phyloP scores from a whole-genome alignment of 2,888 invertebrate genomes.

The Chorisops tibialis region DNA sequence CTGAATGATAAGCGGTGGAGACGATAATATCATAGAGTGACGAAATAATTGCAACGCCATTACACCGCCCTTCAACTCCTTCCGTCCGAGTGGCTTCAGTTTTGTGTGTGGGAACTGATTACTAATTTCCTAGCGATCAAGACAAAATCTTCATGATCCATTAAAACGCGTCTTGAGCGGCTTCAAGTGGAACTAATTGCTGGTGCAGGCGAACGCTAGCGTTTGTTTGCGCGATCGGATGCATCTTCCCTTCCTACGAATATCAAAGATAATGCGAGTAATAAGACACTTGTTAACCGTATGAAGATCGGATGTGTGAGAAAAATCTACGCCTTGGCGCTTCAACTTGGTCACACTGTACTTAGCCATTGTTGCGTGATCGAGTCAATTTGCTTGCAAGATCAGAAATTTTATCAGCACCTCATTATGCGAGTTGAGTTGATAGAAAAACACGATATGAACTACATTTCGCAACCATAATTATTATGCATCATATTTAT shows the following conservation, averaged over 20 bases:
- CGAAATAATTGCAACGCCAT: conserved; percentile 14
- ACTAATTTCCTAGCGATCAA: conserved; percentile 11
- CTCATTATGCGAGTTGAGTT: conserved; percentile 3
- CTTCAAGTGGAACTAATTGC: conserved; percentile 27
- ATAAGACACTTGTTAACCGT: too few relatives aligned
- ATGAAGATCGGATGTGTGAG: background rate
- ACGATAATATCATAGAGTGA: too few relatives aligned
- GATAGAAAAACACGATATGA: conserved; percentile 8
- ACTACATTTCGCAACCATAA: too few relatives aligned
- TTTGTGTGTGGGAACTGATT: conserved; percentile 23
- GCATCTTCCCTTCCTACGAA: background rate
- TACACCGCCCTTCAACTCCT: background rate
- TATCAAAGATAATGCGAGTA: background rate
- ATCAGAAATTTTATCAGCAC: background rate
- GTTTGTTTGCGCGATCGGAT: background rate
- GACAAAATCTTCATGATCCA: conserved; percentile 24
- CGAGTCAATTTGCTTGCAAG: conserved; percentile 14
- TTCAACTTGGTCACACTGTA: background rate
- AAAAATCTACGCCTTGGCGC: background rate
- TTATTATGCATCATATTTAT: too few relatives aligned
- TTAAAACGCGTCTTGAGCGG: conserved; percentile 20
- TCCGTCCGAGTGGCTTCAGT: background rate
- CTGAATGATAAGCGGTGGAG: too few relatives aligned
- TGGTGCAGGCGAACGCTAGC: background rate
- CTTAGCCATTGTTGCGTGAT: conserved; percentile 13